Evolutionary conservation across 2,113 vertebrate genomes (phyloP).

Genomic region (Pachypanchax playfairii): DNA sequence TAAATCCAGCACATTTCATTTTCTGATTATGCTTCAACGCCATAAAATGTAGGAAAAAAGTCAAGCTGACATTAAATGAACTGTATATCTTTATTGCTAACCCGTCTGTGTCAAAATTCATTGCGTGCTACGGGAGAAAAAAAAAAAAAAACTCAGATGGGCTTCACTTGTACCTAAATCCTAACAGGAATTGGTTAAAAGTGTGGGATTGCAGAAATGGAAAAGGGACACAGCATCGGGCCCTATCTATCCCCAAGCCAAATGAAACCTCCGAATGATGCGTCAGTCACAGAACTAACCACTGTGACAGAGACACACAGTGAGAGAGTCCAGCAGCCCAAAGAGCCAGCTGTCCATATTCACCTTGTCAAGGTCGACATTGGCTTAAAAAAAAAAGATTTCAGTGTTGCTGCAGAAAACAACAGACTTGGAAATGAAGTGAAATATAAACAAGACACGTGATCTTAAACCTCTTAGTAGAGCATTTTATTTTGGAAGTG

Average conservation of each 20-base stretch:
- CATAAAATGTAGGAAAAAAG: conserved; percentile 3
- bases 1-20: conserved; percentile 3
- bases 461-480: neutral
- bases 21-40: conserved; percentile 22
- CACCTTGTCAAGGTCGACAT: conserved; percentile 67
- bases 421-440: neutral
- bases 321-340: conserved; percentile 47
- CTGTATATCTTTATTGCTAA: conserved; percentile 14
- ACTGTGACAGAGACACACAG: conserved; percentile 53
- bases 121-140: conserved; percentile 13
- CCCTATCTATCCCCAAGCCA: conserved; percentile 58
- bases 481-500: conserved; percentile 14
- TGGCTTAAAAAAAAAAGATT: conserved; percentile 48
- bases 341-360: conserved; percentile 46
- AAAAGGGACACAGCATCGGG: conserved; percentile 31
- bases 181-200: conserved; percentile 47
- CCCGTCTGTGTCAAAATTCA: conserved; percentile 24
- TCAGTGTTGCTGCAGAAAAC: conserved; percentile 29
- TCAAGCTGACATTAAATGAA: conserved; percentile 17
- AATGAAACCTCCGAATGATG: conserved; percentile 58
- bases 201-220: conserved; percentile 54
- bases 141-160: conserved; percentile 19
- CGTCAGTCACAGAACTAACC: conserved; percentile 56
- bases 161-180: conserved; percentile 42
- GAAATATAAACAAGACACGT: conserved; percentile 1